Conservation (phyloP, 2,113 vertebrate genomes). For the Raja brachyura region DNA sequence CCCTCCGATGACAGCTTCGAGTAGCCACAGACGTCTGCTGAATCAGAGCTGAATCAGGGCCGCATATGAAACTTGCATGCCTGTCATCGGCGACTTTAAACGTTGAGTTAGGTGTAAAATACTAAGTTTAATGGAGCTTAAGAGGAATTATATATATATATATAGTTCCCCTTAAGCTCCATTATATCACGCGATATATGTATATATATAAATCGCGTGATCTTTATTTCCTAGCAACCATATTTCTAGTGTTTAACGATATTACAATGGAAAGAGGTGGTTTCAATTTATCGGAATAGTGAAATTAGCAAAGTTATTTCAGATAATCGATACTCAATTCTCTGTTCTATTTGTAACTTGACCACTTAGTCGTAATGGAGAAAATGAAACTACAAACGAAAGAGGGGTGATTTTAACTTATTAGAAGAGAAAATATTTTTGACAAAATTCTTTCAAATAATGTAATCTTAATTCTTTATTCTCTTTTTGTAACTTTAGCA, state of each 20-base stretch:
- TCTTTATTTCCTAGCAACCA: neutral
- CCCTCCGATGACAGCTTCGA: constrained; percentile 7
- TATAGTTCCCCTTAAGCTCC: too few relatives aligned
- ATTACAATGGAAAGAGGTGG: neutral
- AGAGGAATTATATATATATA: too few relatives aligned
- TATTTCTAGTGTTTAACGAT: neutral
- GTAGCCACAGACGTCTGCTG: neutral
- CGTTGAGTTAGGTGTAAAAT: neutral
- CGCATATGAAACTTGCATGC: neutral
- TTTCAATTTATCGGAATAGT: neutral
- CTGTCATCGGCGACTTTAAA: constrained; percentile 2
- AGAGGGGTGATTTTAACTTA: too few relatives aligned
- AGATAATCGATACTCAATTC: neutral
- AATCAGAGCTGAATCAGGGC: constrained; percentile 9
- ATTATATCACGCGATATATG: too few relatives aligned
- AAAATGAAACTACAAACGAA: neutral
- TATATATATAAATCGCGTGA: too few relatives aligned
- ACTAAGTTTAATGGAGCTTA: neutral
- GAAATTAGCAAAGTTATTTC: neutral
- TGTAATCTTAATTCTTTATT: neutral
- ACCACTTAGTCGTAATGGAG: too few relatives aligned
- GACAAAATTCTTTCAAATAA: neutral
- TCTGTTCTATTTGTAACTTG: neutral
- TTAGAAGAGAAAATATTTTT: neutral
- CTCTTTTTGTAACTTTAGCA: neutral